These are phyloP conservation scores for Xylocampa areola DNA, from an alignment of 2,888 invertebrate genomes.

Conservation along the genomic window DNA sequence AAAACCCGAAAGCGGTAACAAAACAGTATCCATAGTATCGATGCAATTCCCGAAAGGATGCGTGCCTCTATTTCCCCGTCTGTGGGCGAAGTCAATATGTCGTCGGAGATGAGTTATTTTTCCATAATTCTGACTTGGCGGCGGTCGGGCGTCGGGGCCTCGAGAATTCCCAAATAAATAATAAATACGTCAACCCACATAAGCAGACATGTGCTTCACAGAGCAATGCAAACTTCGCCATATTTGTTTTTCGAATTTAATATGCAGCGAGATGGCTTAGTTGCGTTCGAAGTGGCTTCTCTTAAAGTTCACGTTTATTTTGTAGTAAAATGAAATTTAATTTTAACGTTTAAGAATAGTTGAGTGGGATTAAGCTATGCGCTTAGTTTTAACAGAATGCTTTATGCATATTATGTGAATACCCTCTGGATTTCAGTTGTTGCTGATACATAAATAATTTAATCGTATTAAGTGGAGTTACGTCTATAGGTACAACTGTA, in stretches of 20 bases:
- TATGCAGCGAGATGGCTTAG: slow-evolving; percentile 67
- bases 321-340: slow-evolving; percentile 11
- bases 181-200: slow-evolving; percentile 83
- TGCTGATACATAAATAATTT: slow-evolving; percentile 43
- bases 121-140: slow-evolving; percentile 78
- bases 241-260: slow-evolving; percentile 75
- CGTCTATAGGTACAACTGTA: too few species aligned
- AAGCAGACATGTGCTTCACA: slow-evolving; percentile 55
- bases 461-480: slow-evolving; percentile 33
- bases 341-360: slow-evolving; percentile 5
- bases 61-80: slow-evolving; percentile 76
- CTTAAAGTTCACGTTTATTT: slow-evolving; percentile 26
- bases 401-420: slow-evolving; percentile 13
- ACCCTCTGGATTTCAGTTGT: slow-evolving; percentile 17
- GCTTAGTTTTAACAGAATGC: slow-evolving; percentile 25
- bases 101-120: slow-evolving; percentile 87
- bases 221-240: slow-evolving; percentile 64
- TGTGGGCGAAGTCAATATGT: slow-evolving; percentile 84
- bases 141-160: slow-evolving; percentile 64
- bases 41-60: slow-evolving; percentile 83
- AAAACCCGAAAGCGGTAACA: slow-evolving; percentile 57
- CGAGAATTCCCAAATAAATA: slow-evolving; percentile 88
- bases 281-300: slow-evolving; percentile 51
- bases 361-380: slow-evolving; percentile 14
- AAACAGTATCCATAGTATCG: slow-evolving; percentile 64